These are phyloP conservation scores for Reticulitermes lucifugus DNA, from an alignment of 2,888 invertebrate genomes.

Conservation along the genomic window DNA sequence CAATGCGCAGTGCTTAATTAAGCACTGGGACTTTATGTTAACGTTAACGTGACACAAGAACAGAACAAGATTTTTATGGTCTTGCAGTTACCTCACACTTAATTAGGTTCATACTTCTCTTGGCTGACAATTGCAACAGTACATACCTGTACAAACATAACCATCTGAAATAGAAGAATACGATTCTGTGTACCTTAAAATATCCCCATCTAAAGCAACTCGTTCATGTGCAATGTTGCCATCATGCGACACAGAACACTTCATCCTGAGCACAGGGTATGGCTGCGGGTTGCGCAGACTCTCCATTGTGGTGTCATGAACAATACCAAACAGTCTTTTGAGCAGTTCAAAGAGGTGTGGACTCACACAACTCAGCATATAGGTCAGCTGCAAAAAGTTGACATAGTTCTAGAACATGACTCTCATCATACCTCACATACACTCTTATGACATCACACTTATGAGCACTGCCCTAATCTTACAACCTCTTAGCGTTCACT, in stretches of 20 bases:
- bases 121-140: background rate
- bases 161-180: background rate
- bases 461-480: no score
- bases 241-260: constrained; percentile 31
- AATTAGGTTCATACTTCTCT: no score
- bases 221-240: constrained; percentile 41
- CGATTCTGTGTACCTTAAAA: constrained; percentile 38
- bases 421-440: no score
- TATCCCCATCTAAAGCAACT: constrained; percentile 46
- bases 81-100: no score
- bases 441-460: no score
- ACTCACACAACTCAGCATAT: constrained; percentile 43
- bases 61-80: no score
- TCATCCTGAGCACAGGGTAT: constrained; percentile 40
- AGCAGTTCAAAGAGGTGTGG: constrained; percentile 33
- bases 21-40: no score
- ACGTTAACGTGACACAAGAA: no score
- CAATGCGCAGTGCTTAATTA: no score
- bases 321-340: constrained; percentile 38
- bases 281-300: constrained; percentile 40
- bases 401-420: background rate
- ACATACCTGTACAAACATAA: background rate
- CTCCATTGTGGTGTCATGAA: constrained; percentile 48
- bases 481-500: no score
- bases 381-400: background rate